phyloP scores from a whole-genome alignment of 2,797 vertebrate species.

The Rhinichthys osculus region DNA sequence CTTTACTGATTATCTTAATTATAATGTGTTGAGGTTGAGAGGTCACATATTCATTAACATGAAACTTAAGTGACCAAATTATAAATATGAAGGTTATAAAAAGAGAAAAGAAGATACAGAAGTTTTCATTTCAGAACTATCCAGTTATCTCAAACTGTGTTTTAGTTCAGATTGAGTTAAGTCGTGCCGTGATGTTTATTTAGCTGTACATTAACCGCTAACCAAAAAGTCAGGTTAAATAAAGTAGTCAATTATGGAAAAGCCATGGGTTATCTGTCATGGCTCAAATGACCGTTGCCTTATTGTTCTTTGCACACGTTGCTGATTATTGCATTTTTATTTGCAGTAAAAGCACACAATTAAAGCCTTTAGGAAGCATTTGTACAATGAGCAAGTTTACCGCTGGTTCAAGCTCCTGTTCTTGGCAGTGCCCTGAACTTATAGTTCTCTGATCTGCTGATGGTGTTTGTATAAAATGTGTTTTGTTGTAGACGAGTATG shows the following conservation, averaged over 20 bases:
- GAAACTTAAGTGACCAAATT: neutral
- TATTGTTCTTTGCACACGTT: neutral
- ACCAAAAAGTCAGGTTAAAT: neutral
- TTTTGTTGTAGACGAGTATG: neutral
- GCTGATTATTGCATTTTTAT: conserved; percentile 4
- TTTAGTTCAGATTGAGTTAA: neutral
- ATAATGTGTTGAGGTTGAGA: conserved; percentile 35
- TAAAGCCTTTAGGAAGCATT: neutral
- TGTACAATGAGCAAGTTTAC: neutral
- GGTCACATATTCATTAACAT: conserved; percentile 44
- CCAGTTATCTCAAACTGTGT: conserved; percentile 15
- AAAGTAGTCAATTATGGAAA: conserved; percentile 2
- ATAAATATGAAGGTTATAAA: neutral
- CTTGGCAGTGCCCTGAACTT: neutral
- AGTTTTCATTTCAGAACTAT: conserved; percentile 25
- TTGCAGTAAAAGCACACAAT: neutral
- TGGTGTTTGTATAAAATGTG: neutral
- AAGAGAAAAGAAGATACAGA: neutral
- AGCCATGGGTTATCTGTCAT: neutral
- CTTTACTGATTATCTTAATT: conserved; percentile 48
- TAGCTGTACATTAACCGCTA: neutral
- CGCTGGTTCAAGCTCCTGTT: conserved; percentile 10
- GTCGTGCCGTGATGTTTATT: neutral
- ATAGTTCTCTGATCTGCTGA: conserved; percentile 2
- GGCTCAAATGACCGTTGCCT: neutral